Evolutionary conservation across 2,113 vertebrate species (phyloP).

Genomic region (Pachycephala philippinensis): DNA sequence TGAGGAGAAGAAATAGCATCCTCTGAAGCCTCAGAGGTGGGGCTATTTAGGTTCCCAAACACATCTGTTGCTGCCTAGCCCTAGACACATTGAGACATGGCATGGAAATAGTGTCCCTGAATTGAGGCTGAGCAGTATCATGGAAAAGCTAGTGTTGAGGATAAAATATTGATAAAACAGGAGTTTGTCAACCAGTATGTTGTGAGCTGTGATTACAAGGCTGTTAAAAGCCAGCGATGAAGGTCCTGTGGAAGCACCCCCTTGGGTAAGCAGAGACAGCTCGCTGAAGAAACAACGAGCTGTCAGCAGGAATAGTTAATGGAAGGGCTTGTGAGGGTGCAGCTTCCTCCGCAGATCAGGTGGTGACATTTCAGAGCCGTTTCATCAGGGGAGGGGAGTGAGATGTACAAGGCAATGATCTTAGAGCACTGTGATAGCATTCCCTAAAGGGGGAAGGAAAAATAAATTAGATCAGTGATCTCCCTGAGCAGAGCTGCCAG

Average conservation of each 20-base stretch:
- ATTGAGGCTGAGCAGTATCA: neutral
- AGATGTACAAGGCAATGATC: slow-evolving; percentile 39
- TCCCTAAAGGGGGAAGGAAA: slow-evolving; percentile 40
- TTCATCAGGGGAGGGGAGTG: slow-evolving; percentile 35
- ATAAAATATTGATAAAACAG: neutral
- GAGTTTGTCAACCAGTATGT: neutral
- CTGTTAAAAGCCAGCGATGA: slow-evolving; percentile 8
- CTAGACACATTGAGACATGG: neutral
- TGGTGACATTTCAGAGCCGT: slow-evolving; percentile 46
- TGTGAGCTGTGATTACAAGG: neutral
- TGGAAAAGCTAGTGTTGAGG: neutral
- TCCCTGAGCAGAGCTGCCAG: slow-evolving; percentile 41
- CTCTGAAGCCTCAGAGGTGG: neutral
- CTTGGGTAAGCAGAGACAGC: slow-evolving; percentile 2
- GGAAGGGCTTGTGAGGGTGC: neutral
- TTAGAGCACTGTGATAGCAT: slow-evolving; percentile 50
- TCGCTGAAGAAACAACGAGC: neutral
- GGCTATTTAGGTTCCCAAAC: neutral
- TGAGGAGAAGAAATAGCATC: neutral
- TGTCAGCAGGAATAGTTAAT: slow-evolving; percentile 50
- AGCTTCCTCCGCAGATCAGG: neutral
- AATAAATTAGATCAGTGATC: slow-evolving; percentile 65
- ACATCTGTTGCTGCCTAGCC: neutral
- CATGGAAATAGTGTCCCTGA: neutral
- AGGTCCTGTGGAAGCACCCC: neutral